These are phyloP conservation scores for Mastacembelus armatus DNA, from an alignment of 2,797 vertebrate genomes.

Conservation along the genomic window DNA sequence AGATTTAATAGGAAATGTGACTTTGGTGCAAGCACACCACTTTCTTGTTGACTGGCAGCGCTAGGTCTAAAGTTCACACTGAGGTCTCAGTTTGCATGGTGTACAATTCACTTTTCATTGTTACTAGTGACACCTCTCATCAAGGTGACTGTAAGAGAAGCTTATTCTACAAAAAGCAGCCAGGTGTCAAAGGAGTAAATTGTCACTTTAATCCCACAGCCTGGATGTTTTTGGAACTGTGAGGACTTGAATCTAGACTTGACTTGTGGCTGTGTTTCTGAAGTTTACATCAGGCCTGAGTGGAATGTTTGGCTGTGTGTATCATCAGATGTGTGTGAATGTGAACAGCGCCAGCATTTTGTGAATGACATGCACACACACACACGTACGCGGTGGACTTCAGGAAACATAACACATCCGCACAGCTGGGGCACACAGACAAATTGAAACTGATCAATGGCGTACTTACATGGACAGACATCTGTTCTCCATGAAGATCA, in stretches of 20 bases:
- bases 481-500: constrained; percentile 59
- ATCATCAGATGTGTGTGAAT: constrained; percentile 61
- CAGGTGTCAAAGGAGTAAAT: not conserved
- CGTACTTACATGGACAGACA: constrained; percentile 49
- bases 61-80: constrained; percentile 54
- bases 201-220: constrained; percentile 2
- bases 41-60: constrained; percentile 32
- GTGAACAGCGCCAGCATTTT: constrained; percentile 43
- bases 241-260: constrained; percentile 30
- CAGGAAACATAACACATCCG: constrained; percentile 32
- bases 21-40: constrained; percentile 34
- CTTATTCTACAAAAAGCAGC: constrained; percentile 12
- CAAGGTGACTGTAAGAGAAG: not conserved
- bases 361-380: constrained; percentile 53
- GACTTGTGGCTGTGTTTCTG: constrained; percentile 44
- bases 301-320: constrained; percentile 65
- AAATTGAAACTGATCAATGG: constrained; percentile 68
- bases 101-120: constrained; percentile 5
- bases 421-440: constrained; percentile 30
- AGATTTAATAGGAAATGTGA: constrained; percentile 27
- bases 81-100: constrained; percentile 25
- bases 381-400: constrained; percentile 35
- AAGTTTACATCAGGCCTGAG: constrained; percentile 44
- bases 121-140: not conserved
- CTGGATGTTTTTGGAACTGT: constrained; percentile 27